Base-by-base conservation (phyloP, 2,888 invertebrate genomes). In the Phortica magna region DNA sequence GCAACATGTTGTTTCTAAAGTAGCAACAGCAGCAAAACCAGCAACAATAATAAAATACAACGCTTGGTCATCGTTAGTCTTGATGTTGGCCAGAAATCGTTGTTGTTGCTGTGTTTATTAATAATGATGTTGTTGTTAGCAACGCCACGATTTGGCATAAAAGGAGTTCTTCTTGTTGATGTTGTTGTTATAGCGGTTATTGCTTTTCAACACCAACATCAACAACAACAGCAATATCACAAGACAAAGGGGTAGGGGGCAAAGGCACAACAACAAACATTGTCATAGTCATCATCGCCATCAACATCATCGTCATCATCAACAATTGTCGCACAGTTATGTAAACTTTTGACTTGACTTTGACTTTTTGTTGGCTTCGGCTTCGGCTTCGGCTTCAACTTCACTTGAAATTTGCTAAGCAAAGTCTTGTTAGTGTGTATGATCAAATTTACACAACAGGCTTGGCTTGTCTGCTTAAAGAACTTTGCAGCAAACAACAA, bases 171-270 rank as follows among this genome's bases (percentile, higher is more conserved):
- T n/a, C n/a, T n/a, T n/a, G 73, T 0, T 75, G 64, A 41, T 78
- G 77, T 67, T 82, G 81, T 84, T 80, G 82, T 61, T 74, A 77
- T 85, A 85, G 78, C 87, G 84, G 87, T 85, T 82, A 78, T 77
- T 71, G 77, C 74, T 83, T 80, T 42, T 53, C 48, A 68, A 68
- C 43, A 41, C 19, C 68, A 41, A 17, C 3, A 17, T 12, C 67
- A 67, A 10, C 10, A 61, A 14, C n/a, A n/a, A n/a, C n/a, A n/a
- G n/a, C n/a, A n/a, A n/a, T n/a, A n/a, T n/a, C n/a, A 59, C 61
- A 61, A 59, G 10, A n/a, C 17, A 59, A 5, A 17, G 5, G 3
- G 7, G 10, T 7, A 19, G 7, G 19, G 19, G 61, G 10, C 9
- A 61, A 19, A 61, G n/a, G n/a, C n/a, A 61, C 19, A 61, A 42